Base-by-base conservation (phyloP, 2,888 invertebrate genomes). In the Stenolophus ochropezus region DNA sequence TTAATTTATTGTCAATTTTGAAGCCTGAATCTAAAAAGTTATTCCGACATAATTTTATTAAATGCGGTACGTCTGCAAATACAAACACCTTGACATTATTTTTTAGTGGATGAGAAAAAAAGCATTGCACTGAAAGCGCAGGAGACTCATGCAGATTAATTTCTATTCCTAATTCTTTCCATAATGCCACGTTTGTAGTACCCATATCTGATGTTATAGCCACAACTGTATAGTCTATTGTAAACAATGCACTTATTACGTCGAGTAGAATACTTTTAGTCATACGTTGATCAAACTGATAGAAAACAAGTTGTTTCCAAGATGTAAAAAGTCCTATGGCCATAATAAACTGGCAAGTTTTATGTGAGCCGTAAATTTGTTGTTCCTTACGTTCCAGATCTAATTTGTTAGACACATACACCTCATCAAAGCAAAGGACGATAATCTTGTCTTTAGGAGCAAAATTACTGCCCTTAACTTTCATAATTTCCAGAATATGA, bases 221-320 rank as follows among this genome's bases (percentile, higher is more conserved):
- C 6, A 84, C 84, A n/a, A 84, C 84, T n/a, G 27, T 82, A 51
- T 82, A 84, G 11, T 82, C 83, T 65, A 51, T 51, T 8, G 82
- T 58, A 56, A 83, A 83, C 23, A 84, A 47, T 76, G 79, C 42
- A 14, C 3, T 5, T 1, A 84, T 83, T 11, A 82, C 71, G 51
- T 81, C 33, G 1, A 51, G 33, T 11, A 84, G 27, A 81, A 84
- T 83, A 42, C 77, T 25, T 74, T 82, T 80, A 47, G 82, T 83
- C 79, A 83, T 82, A 16, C 65, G 4, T 49, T 69, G 56, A 33
- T 84, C 84, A 82, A 83, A 83, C n/a, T 83, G 56, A 79, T 82
- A 84, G 77, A 71, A 84, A 16, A 84, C 51, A 21, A 81, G 82
- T 76, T 84, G 83, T 58, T 84, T 84, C 84, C 83, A 84, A 5